Percentiles rank a stretch among this genome's conserved stretches.
These are phyloP conservation scores for Epinephelus coioides DNA, from an alignment of 2,797 vertebrate species.

Conservation along the genomic window DNA sequence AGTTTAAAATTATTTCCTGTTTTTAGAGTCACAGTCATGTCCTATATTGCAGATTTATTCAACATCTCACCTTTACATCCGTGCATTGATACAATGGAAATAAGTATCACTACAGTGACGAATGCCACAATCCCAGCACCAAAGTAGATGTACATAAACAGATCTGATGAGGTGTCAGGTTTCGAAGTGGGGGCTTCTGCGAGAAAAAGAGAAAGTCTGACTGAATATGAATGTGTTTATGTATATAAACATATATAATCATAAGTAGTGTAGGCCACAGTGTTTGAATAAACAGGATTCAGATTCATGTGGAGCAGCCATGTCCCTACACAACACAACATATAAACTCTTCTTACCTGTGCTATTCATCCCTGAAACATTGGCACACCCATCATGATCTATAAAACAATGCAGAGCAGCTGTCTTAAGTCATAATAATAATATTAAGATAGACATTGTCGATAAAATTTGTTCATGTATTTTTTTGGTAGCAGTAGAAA, in stretches of 20 bases:
- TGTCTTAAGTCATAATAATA: background rate
- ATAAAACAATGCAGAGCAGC: background rate
- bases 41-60: background rate
- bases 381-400: fast-evolving
- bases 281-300: background rate
- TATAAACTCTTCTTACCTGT: slow-evolving; percentile 27
- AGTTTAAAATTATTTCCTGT: background rate
- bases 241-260: background rate
- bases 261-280: no score
- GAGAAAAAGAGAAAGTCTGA: background rate
- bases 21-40: background rate
- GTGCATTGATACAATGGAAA: slow-evolving; percentile 50
- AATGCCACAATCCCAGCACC: slow-evolving; percentile 50
- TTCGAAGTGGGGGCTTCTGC: fast-evolving
- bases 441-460: background rate
- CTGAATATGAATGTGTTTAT: background rate
- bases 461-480: background rate
- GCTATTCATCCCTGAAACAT: background rate
- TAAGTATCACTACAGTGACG: slow-evolving; percentile 59
- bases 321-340: fast-evolving
- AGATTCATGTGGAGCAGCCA: background rate
- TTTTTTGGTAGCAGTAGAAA: no score
- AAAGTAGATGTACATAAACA: slow-evolving; percentile 36
- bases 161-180: fast-evolving
- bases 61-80: slow-evolving; percentile 64